Evolutionary conservation across 2,797 vertebrate species (phyloP).

Genomic region (Pygocentrus nattereri): DNA sequence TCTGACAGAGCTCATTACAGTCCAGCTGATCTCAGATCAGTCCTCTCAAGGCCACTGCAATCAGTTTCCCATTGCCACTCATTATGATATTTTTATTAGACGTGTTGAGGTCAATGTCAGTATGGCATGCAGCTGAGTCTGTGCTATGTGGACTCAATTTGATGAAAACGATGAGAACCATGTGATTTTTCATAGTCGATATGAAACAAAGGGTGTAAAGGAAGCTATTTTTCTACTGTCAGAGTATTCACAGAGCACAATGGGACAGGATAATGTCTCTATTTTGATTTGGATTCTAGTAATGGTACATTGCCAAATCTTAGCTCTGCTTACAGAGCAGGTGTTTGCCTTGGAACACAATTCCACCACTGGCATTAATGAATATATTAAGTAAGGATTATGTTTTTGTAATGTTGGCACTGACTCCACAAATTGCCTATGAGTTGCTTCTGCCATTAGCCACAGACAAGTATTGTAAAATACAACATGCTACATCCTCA

Average conservation of each 20-base stretch:
- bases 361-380: slow-evolving; percentile 1
- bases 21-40: slow-evolving; percentile 27
- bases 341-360: slow-evolving; percentile 22
- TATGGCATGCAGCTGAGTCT: background rate
- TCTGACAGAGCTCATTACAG: slow-evolving; percentile 23
- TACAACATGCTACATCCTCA: background rate
- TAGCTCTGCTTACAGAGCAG: slow-evolving; percentile 6
- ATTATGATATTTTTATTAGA: slow-evolving; percentile 34
- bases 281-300: slow-evolving; percentile 5
- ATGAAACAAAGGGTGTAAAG: background rate
- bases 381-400: slow-evolving; percentile 10
- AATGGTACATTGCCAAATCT: background rate
- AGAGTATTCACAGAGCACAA: background rate
- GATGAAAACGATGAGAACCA: background rate
- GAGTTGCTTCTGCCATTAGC: background rate
- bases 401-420: slow-evolving; percentile 3
- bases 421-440: background rate
- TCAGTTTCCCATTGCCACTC: slow-evolving; percentile 2
- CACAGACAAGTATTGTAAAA: background rate
- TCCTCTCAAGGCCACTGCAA: slow-evolving; percentile 13
- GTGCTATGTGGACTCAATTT: background rate
- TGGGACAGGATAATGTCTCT: slow-evolving; percentile 2
- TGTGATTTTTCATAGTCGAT: background rate
- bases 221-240: background rate
- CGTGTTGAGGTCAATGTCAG: slow-evolving; percentile 31